phyloP scores from a whole-genome alignment of 2,888 invertebrate genomes.

The Pandemis cinnamomeana region DNA sequence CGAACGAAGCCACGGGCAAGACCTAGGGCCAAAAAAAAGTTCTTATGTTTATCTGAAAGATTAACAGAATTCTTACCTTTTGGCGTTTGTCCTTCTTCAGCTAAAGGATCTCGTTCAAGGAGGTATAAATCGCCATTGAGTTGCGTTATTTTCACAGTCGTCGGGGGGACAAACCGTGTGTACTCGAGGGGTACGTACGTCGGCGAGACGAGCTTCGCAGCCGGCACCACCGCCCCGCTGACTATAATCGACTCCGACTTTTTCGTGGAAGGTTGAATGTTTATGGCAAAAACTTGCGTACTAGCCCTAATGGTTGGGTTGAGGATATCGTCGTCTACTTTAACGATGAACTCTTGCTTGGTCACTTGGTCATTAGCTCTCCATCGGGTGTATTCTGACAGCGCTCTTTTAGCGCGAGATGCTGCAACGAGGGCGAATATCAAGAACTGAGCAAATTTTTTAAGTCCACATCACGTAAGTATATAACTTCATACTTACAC shows the following conservation, averaged over 20 bases:
- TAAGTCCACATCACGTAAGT: background rate
- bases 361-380: slow-evolving; percentile 58
- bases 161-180: slow-evolving; percentile 69
- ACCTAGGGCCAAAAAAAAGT: background rate
- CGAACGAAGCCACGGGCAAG: too few species aligned
- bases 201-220: slow-evolving; percentile 44
- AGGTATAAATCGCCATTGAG: slow-evolving; percentile 46
- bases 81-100: background rate
- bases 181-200: slow-evolving; percentile 58
- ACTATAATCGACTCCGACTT: slow-evolving; percentile 67
- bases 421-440: slow-evolving; percentile 49
- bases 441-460: background rate
- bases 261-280: slow-evolving; percentile 63
- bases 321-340: slow-evolving; percentile 75
- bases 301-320: slow-evolving; percentile 49
- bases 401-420: slow-evolving; percentile 68
- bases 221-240: slow-evolving; percentile 65
- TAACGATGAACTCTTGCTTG: slow-evolving; percentile 74
- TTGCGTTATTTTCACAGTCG: slow-evolving; percentile 49
- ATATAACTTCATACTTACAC: slow-evolving; percentile 57
- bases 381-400: slow-evolving; percentile 74
- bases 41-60: background rate
- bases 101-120: slow-evolving; percentile 6
- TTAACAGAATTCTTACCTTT: slow-evolving; percentile 2
- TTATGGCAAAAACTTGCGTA: slow-evolving; percentile 64